Conservation (phyloP, 2,113 vertebrate species). For the Rallus limicola region DNA sequence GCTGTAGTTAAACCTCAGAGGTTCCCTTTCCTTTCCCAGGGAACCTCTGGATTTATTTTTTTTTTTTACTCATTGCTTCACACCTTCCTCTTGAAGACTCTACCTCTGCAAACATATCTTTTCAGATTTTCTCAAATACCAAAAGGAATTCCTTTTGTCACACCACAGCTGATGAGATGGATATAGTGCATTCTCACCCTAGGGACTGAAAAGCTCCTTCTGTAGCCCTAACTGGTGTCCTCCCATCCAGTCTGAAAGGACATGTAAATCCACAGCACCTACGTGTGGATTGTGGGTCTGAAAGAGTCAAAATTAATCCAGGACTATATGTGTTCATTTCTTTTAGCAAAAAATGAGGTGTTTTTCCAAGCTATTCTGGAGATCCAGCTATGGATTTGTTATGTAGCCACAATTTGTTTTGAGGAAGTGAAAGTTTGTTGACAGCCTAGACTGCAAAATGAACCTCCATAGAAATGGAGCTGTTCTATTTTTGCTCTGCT, state of each 20-base stretch:
- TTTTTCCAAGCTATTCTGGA: not conserved
- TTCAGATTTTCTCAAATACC: not conserved
- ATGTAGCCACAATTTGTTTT: not conserved
- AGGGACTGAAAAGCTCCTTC: not conserved
- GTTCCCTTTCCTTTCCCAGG: slow-evolving; percentile 10
- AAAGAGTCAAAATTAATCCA: not conserved
- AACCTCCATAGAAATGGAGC: not conserved
- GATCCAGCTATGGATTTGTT: not conserved
- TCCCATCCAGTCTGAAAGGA: not conserved
- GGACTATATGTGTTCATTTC: not conserved
- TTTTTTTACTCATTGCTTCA: slow-evolving; percentile 27
- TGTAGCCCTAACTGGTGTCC: not conserved
- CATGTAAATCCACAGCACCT: not conserved
- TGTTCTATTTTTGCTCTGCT: not conserved
- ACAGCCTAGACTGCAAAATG: not conserved
- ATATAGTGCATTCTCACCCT: not conserved
- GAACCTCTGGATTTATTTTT: not conserved
- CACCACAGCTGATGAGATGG: not conserved
- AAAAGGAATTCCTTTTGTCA: not conserved
- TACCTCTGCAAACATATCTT: slow-evolving; percentile 13
- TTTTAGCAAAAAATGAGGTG: not conserved
- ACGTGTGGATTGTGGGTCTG: not conserved
- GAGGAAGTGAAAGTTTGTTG: not conserved
- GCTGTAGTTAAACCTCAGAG: not conserved
- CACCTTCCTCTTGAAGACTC: slow-evolving; percentile 10